Percentiles rank a stretch among this genome's conserved stretches.
phyloP scores from a whole-genome alignment of 30 jellyfish, hydroid and myxozoan species.

The Pelagia noctiluca region DNA sequence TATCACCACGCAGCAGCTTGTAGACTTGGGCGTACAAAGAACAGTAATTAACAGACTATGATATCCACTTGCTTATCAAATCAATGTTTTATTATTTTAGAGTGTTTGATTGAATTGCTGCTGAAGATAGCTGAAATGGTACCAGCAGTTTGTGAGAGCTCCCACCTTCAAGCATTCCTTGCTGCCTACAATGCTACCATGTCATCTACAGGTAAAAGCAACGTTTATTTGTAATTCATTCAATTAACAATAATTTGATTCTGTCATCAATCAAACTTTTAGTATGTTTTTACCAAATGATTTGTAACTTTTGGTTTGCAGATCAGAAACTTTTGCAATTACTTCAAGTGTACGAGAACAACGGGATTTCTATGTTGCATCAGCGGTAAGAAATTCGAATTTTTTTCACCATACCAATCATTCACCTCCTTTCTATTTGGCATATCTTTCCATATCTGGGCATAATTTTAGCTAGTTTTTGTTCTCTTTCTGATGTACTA shows the following conservation, averaged over 20 bases:
- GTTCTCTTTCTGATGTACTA: too few relatives aligned
- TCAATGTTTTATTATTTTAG: too few relatives aligned
- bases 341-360: conserved; percentile 55
- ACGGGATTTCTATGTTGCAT: conserved; percentile 25
- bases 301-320: background rate
- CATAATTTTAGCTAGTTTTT: too few relatives aligned
- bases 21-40: too few relatives aligned
- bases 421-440: background rate
- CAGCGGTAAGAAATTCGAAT: conserved; percentile 9
- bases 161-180: conserved; percentile 43
- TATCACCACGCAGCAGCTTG: too few relatives aligned
- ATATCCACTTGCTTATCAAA: too few relatives aligned
- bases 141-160: conserved; percentile 23
- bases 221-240: too few relatives aligned
- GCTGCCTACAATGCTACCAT: conserved; percentile 56
- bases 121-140: conserved; percentile 37
- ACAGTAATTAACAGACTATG: too few relatives aligned
- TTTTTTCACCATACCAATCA: too few relatives aligned
- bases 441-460: too few relatives aligned
- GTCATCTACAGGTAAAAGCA: conserved; percentile 59
- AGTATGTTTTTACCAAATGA: background rate
- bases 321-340: conserved; percentile 37
- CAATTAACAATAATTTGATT: too few relatives aligned
- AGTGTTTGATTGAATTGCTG: conserved; percentile 14
- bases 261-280: too few relatives aligned